Conservation (phyloP, 2,888 invertebrate genomes). For the Phalera bucephala region DNA sequence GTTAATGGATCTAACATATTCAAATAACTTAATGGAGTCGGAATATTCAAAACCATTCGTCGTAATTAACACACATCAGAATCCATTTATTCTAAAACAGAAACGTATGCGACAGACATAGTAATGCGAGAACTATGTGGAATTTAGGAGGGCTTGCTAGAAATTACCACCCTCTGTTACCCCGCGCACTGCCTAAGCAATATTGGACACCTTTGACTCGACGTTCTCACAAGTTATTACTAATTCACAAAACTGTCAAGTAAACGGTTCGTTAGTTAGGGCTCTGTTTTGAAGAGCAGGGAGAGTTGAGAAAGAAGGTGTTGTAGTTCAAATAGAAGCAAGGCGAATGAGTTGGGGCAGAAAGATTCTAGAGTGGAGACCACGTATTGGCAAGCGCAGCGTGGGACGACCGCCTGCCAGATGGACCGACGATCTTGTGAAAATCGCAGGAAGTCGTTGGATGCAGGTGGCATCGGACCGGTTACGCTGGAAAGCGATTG, state of each 20-base stretch:
- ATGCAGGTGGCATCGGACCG: too few relatives aligned
- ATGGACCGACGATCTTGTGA: too few relatives aligned
- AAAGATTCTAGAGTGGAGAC: too few relatives aligned
- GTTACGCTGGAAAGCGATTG: too few relatives aligned
- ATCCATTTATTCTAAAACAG: slow-evolving; percentile 17
- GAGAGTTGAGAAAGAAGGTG: slow-evolving; percentile 7
- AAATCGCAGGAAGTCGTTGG: too few relatives aligned
- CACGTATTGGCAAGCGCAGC: too few relatives aligned
- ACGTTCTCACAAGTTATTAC: slow-evolving; percentile 23
- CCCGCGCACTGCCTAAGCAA: slow-evolving; percentile 23
- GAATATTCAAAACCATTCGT: slow-evolving; percentile 11
- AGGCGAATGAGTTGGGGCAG: too few relatives aligned
- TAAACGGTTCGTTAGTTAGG: slow-evolving; percentile 17
- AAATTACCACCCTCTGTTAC: slow-evolving; percentile 7
- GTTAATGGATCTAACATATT: slow-evolving; percentile 13
- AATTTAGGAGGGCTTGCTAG: slow-evolving; percentile 15
- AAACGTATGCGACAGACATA: slow-evolving; percentile 14
- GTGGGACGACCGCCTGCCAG: too few relatives aligned
- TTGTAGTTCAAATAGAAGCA: too few relatives aligned
- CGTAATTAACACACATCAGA: slow-evolving; percentile 20
- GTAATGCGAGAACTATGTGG: slow-evolving; percentile 17
- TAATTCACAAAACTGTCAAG: slow-evolving; percentile 24
- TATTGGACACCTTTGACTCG: slow-evolving; percentile 26
- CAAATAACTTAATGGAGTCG: slow-evolving; percentile 14
- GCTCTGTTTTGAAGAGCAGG: slow-evolving; percentile 15